Conservation (phyloP, 2,888 invertebrate species). For the Noctua pronuba region DNA sequence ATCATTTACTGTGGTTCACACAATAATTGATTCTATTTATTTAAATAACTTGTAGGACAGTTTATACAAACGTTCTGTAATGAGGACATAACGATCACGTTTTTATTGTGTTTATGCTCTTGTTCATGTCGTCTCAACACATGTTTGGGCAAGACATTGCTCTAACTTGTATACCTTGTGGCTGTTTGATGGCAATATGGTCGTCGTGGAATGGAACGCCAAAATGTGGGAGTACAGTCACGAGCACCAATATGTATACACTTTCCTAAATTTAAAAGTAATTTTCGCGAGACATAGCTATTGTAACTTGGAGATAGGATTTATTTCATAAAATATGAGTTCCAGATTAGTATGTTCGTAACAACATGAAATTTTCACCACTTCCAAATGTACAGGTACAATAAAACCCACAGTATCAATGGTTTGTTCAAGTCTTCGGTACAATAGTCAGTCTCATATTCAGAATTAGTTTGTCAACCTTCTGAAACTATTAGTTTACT, state of each 20-base stretch:
- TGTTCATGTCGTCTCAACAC: not conserved
- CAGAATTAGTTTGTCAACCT: not conserved
- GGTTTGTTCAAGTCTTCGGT: no score
- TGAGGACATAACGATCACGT: not conserved
- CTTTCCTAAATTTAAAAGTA: no score
- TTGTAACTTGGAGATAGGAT: no score
- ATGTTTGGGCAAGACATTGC: not conserved
- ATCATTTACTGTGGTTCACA: conserved; percentile 32
- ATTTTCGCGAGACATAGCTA: no score
- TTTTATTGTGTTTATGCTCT: not conserved
- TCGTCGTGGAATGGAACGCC: not conserved
- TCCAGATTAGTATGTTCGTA: no score
- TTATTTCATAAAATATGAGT: no score
- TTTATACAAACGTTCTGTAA: not conserved
- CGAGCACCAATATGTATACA: no score
- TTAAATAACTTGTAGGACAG: not conserved
- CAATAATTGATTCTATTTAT: conserved; percentile 28
- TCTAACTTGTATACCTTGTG: not conserved
- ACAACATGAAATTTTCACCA: no score
- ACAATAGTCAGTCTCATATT: no score
- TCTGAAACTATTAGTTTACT: conserved; percentile 13
- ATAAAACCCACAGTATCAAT: not conserved
- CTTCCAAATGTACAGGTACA: not conserved
- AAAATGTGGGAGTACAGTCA: not conserved
- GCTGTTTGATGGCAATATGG: not conserved